These are phyloP conservation scores for Rachycentron canadum DNA, from an alignment of 2,797 vertebrate genomes.

Conservation along the genomic window DNA sequence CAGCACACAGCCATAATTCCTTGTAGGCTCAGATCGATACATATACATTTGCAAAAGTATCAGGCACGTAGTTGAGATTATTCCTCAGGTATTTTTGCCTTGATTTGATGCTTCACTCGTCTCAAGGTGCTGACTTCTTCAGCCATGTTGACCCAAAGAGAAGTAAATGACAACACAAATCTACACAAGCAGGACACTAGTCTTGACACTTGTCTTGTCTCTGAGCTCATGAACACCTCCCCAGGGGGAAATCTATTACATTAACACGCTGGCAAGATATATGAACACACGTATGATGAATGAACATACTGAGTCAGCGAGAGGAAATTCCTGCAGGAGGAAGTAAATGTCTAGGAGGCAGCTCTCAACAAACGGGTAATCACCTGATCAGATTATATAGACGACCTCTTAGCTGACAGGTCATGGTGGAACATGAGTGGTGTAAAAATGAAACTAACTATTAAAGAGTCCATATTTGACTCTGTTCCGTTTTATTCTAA, in stretches of 20 bases:
- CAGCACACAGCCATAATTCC: constrained; percentile 64
- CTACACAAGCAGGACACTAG: constrained; percentile 30
- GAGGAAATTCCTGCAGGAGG: not conserved
- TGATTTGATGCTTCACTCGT: constrained; percentile 35
- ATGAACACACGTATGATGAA: constrained; percentile 17
- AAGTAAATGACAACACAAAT: constrained; percentile 7
- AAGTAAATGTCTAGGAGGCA: not conserved
- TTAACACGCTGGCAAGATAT: constrained; percentile 12
- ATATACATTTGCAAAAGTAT: constrained; percentile 69
- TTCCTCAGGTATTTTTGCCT: constrained; percentile 45
- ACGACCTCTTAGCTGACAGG: not conserved
- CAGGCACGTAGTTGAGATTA: constrained; percentile 28
- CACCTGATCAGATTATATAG: not conserved
- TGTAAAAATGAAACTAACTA: no score
- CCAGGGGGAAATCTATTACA: not conserved
- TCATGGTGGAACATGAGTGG: not conserved
- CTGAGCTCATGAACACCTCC: constrained; percentile 25
- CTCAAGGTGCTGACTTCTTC: constrained; percentile 26
- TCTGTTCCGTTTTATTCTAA: no score
- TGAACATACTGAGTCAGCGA: not conserved
- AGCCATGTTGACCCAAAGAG: not conserved
- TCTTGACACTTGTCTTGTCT: no score
- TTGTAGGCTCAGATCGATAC: constrained; percentile 62
- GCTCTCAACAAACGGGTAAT: not conserved
- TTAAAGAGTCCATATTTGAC: no score